These are phyloP conservation scores for Girardinus metallicus DNA, from an alignment of 2,797 vertebrate genomes.

Conservation along the genomic window DNA sequence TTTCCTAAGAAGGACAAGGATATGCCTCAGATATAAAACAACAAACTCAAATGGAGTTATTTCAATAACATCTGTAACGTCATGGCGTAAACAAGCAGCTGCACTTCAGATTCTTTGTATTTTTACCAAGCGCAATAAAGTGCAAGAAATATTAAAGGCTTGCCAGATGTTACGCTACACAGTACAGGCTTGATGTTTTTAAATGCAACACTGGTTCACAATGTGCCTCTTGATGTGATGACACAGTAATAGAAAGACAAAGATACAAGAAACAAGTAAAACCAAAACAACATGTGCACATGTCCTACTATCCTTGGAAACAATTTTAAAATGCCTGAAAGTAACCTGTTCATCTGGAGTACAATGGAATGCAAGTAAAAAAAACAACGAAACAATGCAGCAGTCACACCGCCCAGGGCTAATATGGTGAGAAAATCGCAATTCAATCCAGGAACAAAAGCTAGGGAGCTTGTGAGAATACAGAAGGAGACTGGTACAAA, in stretches of 20 bases:
- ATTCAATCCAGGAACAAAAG: constrained; percentile 5
- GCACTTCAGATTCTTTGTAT: constrained; percentile 27
- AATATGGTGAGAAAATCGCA: background rate
- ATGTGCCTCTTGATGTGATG: background rate
- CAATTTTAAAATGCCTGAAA: constrained; percentile 3
- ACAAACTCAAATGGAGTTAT: background rate
- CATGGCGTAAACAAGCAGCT: background rate
- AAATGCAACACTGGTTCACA: constrained; percentile 51
- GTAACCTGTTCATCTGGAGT: background rate
- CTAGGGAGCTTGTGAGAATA: background rate
- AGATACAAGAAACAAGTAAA: background rate
- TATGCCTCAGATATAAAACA: constrained; percentile 8
- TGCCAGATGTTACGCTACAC: constrained; percentile 25
- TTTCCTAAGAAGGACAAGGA: constrained; percentile 84
- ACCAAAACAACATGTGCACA: background rate
- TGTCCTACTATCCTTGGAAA: background rate
- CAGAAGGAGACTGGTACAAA: constrained; percentile 1
- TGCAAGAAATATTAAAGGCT: constrained; percentile 65
- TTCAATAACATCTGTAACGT: background rate
- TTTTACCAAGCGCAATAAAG: constrained; percentile 35
- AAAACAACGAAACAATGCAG: background rate
- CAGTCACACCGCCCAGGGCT: background rate
- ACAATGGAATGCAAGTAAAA: constrained; percentile 1
- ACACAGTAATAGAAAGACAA: background rate
- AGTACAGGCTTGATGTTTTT: constrained; percentile 43